phyloP scores from a whole-genome alignment of 2,113 vertebrate genomes.

The Hepsetus odoe region DNA sequence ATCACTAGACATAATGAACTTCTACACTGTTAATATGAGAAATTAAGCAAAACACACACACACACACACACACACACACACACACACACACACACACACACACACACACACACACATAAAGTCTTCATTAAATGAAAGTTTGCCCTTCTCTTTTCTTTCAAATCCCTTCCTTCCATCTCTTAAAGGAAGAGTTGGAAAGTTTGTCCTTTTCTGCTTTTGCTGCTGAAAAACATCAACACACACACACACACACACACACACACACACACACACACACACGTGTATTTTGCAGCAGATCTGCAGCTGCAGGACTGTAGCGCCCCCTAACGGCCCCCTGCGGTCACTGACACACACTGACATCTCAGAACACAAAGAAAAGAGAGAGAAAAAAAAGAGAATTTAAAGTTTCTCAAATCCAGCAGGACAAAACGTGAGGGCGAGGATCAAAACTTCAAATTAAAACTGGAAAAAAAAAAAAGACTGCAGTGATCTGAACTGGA shows the following conservation, averaged over 20 bases:
- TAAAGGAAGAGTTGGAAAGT: conserved; percentile 8
- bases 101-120: neutral
- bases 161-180: conserved; percentile 10
- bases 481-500: conserved; percentile 31
- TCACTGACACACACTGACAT: conserved; percentile 59
- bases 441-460: neutral
- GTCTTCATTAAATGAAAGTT: neutral
- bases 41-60: neutral
- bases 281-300: too few species aligned
- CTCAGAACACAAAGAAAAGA: conserved; percentile 47
- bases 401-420: neutral
- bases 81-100: neutral
- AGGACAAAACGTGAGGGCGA: neutral
- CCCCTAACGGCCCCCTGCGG: conserved; percentile 73
- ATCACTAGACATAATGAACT: conserved; percentile 12
- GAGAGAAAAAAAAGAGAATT: neutral
- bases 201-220: neutral
- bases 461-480: conserved; percentile 34
- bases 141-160: conserved; percentile 7
- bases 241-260: too few species aligned
- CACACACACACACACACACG: too few species aligned
- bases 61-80: too few species aligned
- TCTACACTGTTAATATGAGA: conserved; percentile 8
- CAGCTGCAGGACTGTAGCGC: conserved; percentile 75
- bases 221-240: neutral